Percentiles rank a stretch among this genome's conserved stretches.
These are phyloP conservation scores for Phrynocephalus forsythii DNA, from an alignment of 2,797 vertebrate genomes.

Conservation along the genomic window DNA sequence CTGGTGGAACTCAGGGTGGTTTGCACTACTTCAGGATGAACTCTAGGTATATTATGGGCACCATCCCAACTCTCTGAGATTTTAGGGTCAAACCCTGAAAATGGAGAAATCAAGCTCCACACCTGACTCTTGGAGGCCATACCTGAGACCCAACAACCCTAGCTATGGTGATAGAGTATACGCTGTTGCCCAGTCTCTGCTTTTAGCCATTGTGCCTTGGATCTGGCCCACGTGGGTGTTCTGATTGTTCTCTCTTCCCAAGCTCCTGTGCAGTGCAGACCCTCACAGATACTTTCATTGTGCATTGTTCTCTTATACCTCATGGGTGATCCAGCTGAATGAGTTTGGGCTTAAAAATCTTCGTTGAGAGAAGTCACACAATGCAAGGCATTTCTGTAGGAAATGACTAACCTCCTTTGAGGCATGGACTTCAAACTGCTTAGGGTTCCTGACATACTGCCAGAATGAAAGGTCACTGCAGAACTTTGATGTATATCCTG, in stretches of 20 bases:
- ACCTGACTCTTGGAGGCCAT: too few relatives aligned
- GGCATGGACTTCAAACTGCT: not conserved
- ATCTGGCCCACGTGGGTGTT: not conserved
- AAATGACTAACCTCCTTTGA: not conserved
- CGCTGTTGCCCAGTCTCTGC: not conserved
- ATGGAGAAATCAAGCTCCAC: too few relatives aligned
- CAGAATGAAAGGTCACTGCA: not conserved
- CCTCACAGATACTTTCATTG: not conserved
- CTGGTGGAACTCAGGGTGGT: too few relatives aligned
- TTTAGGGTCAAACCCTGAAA: too few relatives aligned
- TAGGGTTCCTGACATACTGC: conserved; percentile 4
- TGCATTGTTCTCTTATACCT: not conserved
- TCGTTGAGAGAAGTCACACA: not conserved
- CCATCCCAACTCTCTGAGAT: too few relatives aligned
- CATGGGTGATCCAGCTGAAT: not conserved
- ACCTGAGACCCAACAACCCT: too few relatives aligned
- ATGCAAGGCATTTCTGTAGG: not conserved
- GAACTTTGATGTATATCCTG: not conserved
- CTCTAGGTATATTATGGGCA: too few relatives aligned
- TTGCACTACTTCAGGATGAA: too few relatives aligned
- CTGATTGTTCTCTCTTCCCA: not conserved
- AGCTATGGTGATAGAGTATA: too few relatives aligned
- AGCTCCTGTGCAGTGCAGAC: not conserved
- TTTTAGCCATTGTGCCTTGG: not conserved
- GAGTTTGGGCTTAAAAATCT: not conserved